Evolutionary conservation across 2,797 vertebrate genomes (phyloP), one percentile per base, ranked within the genome.

Genomic region (Gambusia yucatana): DNA sequence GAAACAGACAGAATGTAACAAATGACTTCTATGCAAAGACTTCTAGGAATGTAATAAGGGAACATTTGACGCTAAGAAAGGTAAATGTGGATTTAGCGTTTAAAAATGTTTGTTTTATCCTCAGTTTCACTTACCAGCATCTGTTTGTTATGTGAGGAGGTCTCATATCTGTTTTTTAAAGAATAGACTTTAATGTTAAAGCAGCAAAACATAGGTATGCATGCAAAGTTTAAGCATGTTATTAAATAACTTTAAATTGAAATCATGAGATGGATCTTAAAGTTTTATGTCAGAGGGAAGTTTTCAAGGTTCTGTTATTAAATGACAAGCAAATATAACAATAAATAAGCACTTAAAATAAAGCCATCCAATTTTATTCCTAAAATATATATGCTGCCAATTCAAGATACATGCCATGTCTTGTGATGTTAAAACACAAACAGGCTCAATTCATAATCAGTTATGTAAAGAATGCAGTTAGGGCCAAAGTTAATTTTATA

Each of bases 1-100:
- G 84, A 39, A 80, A 72, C 67, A 79, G 52, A n/a, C 71, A 65
- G 39, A 67, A 4, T 85, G n/a, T 75, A 46, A 70, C 81, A 88
- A 39, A 43, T 7, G 50, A 39, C 43, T 79, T 74, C 55, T 25
- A 63, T 20, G 47, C 13, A 78, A n/a, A 74, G 1, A 52, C 39
- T 59, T 65, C 46, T 14, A 3, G 65, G 5, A 44, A 69, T n/a
- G 10, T 44, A 44, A 69, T 25, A 1, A 43, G 10, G 25, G 9
- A 44, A 69, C 22, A 10, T 41, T 25, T 41, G 20, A 69, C n/a
- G 41, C 22, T 44, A 11, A n/a, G 22, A n/a, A 43, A 69, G 4
- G 7, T 67, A n/a, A 43, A 44, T 69, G 39, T 69, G 39, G 41
- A 4, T 41, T 67, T 41, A 67, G 9, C 4, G 36, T 65, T 65